Evolutionary conservation across 2,888 invertebrate genomes (phyloP), one percentile per base, ranked within the genome.

Genomic region (Caenorhabditis angaria): DNA sequence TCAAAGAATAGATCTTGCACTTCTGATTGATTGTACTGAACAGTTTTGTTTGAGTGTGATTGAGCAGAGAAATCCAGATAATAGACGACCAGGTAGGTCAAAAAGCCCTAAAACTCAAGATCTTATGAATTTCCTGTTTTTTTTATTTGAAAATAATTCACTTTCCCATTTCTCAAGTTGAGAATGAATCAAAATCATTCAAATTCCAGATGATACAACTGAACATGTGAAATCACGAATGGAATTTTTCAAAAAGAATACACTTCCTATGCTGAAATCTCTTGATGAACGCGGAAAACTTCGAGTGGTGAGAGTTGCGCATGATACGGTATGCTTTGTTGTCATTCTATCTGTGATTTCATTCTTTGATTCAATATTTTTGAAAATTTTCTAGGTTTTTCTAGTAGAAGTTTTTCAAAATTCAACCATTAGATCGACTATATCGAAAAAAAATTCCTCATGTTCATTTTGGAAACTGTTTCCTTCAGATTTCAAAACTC

Each of bases 21-120:
- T 95, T 4, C 90, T 95, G 0, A 90, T 95, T 83, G 95, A 95
- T 89, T 95, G 95, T 86, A 94, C 94, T 0, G 95, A 95, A 88
- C 90, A 94, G 68, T 88, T 77, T 60, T 88, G 88, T 64, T 56
- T 78, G 41, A 82, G 84, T 51, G 83, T 76, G 18, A 72, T 88
- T 22, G 69, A 64, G 28, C 60, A 50, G 32, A 53, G 73, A 62
- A 60, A 54, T 18, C 14, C 6, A 12, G 70, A 67, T 8, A 68
- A 59, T 61, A 67, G 66, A 35, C n/a, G 66, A 64, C 27, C 59
- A 18, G 61, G 65, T 65, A 24, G 47, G 47, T 54, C 20, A n/a
- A 14, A 29, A n/a, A n/a, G n/a, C n/a, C n/a, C n/a, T n/a, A n/a
- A 8, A 12, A 32, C 32, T 32, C 32, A 32, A 32, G 14, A 14